Percentiles rank a stretch among this genome's conserved stretches.
Evolutionary conservation across 2,797 vertebrate species (phyloP).

Genomic region (Chelmon rostratus): DNA sequence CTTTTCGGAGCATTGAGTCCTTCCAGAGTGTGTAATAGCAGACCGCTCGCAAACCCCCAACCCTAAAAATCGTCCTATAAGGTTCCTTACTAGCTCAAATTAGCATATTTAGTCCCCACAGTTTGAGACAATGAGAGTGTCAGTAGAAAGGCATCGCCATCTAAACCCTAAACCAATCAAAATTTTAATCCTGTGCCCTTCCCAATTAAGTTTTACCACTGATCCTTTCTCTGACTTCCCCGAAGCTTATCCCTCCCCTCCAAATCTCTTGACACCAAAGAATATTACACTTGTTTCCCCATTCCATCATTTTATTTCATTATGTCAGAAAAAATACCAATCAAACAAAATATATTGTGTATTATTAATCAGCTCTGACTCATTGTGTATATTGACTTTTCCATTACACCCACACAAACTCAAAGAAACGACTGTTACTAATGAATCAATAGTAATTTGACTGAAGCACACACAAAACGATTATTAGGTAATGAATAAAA

Average conservation of each 20-base stretch:
- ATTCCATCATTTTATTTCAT: constrained; percentile 59
- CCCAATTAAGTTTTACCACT: constrained; percentile 77
- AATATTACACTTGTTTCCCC: constrained; percentile 67
- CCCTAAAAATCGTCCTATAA: constrained; percentile 9
- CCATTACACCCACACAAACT: constrained; percentile 24
- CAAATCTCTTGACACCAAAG: constrained; percentile 68
- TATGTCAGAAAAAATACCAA: constrained; percentile 59
- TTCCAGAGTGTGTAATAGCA: constrained; percentile 20
- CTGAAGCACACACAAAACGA: constrained; percentile 8
- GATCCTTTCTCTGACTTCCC: constrained; percentile 68
- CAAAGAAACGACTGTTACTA: constrained; percentile 15
- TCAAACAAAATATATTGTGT: constrained; percentile 44
- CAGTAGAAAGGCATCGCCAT: constrained; percentile 63
- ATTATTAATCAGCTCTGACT: constrained; percentile 39
- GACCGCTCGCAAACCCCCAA: constrained; percentile 22
- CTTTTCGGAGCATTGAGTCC: constrained; percentile 26
- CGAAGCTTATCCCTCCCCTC: constrained; percentile 60
- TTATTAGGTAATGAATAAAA: constrained; percentile 3
- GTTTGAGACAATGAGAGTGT: constrained; percentile 73
- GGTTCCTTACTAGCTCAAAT: constrained; percentile 55
- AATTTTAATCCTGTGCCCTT: constrained; percentile 74
- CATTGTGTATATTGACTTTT: constrained; percentile 29
- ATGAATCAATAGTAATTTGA: constrained; percentile 11
- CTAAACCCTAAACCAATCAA: constrained; percentile 79
- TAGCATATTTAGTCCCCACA: constrained; percentile 63